Percentiles rank a stretch among this genome's conserved stretches.
Evolutionary conservation across 1,140 invertebrate genomes (phyloP).

Genomic region (Sweltsa coloradensis): DNA sequence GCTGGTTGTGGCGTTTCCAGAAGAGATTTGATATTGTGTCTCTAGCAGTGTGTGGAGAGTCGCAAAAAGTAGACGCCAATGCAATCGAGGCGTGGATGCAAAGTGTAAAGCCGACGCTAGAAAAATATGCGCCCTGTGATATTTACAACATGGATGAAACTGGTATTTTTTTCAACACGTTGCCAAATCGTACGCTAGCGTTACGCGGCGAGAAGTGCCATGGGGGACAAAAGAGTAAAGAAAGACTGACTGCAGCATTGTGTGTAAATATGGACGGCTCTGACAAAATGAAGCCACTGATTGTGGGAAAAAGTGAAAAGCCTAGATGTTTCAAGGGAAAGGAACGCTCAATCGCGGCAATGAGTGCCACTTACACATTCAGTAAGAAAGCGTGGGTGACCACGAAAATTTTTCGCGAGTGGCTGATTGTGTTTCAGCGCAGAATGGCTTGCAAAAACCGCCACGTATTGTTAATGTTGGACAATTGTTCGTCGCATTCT

Average conservation of each 20-base stretch:
- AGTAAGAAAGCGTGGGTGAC: conserved; percentile 40
- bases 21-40: no score
- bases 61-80: no score
- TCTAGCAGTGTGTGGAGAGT: no score
- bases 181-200: conserved; percentile 19
- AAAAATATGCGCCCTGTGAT: conserved; percentile 8
- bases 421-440: conserved; percentile 20
- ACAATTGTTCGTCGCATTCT: conserved; percentile 17
- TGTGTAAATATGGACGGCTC: neutral
- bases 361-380: conserved; percentile 27
- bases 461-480: conserved; percentile 18
- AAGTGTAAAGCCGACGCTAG: neutral
- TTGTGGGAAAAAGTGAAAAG: conserved; percentile 33
- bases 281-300: conserved; percentile 23
- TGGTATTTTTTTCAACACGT: conserved; percentile 22
- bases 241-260: conserved; percentile 21
- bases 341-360: no score
- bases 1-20: no score
- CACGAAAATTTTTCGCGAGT: conserved; percentile 20
- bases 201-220: conserved; percentile 20
- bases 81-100: no score
- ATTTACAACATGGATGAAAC: conserved; percentile 28
- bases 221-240: conserved; percentile 24
- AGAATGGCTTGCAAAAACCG: conserved; percentile 4
- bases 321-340: conserved; percentile 35